Percentiles rank a stretch among this genome's conserved stretches.
These are phyloP conservation scores for Nibea albiflora DNA, from an alignment of 2,113 vertebrate species.

Conservation along the genomic window DNA sequence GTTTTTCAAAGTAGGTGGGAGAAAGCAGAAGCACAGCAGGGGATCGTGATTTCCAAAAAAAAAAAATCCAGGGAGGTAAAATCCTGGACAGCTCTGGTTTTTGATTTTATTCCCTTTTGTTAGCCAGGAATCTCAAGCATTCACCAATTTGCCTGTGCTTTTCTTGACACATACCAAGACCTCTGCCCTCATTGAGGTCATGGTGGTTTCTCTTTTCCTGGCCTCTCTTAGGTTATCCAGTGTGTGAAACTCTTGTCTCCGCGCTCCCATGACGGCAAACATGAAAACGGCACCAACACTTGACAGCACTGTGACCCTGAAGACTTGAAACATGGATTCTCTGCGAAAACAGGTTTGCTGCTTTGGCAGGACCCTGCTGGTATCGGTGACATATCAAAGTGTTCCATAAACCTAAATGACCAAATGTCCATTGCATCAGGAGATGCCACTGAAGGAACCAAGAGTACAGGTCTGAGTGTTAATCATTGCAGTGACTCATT, in stretches of 20 bases:
- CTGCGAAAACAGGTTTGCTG: neutral
- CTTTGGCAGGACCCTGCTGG: neutral
- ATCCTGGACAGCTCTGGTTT: slow-evolving; percentile 22
- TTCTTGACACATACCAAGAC: slow-evolving; percentile 59
- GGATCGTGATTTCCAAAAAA: slow-evolving; percentile 22
- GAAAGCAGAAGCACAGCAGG: slow-evolving; percentile 37
- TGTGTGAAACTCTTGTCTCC: slow-evolving; percentile 59
- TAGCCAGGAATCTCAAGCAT: slow-evolving; percentile 64
- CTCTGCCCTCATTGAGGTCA: slow-evolving; percentile 53
- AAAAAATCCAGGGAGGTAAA: slow-evolving; percentile 10
- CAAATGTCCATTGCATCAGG: neutral
- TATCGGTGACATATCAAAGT: neutral
- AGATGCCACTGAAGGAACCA: slow-evolving; percentile 6
- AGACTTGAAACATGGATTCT: slow-evolving; percentile 11
- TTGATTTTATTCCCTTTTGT: slow-evolving; percentile 54
- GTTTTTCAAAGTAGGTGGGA: slow-evolving; percentile 40
- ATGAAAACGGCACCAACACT: slow-evolving; percentile 23
- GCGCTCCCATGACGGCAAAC: slow-evolving; percentile 46
- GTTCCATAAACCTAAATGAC: slow-evolving; percentile 10
- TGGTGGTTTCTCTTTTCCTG: slow-evolving; percentile 43
- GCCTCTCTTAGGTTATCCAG: slow-evolving; percentile 31
- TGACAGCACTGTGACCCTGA: slow-evolving; percentile 14
- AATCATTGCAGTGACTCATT: slow-evolving; percentile 58
- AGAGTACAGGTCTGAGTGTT: slow-evolving; percentile 37
- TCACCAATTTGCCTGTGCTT: slow-evolving; percentile 48